Evolutionary conservation across 2,888 invertebrate species (phyloP).

Genomic region (Acanthosepion esculentum): DNA sequence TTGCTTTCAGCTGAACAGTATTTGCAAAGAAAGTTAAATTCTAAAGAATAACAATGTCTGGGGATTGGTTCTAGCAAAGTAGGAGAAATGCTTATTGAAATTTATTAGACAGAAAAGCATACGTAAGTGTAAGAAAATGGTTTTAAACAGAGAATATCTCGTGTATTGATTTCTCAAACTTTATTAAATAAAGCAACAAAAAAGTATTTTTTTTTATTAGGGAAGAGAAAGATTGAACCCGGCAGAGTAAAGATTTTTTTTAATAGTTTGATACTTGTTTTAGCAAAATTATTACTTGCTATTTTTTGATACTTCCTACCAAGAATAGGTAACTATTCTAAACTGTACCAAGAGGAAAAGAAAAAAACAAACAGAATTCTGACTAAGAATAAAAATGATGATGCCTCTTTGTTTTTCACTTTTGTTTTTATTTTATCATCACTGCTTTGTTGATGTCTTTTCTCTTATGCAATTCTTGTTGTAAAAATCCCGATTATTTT

Average conservation of each 20-base stretch:
- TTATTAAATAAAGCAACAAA: neutral
- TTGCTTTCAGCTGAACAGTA: neutral
- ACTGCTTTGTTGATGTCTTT: too few species aligned
- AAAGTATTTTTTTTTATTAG: neutral
- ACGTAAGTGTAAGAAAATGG: neutral
- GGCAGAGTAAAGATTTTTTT: neutral
- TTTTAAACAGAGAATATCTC: neutral
- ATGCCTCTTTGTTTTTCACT: too few species aligned
- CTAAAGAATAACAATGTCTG: neutral
- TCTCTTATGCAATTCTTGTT: too few species aligned
- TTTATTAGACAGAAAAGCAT: neutral
- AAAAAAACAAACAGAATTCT: too few species aligned
- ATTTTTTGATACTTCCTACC: neutral
- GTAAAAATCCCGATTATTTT: too few species aligned
- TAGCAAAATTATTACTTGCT: neutral
- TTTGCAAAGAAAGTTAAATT: neutral
- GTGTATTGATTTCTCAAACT: neutral
- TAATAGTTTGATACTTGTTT: neutral
- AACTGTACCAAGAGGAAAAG: too few species aligned
- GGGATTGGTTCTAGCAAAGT: neutral
- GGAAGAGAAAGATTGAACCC: neutral
- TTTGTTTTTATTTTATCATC: too few species aligned
- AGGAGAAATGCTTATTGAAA: neutral
- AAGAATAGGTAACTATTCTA: neutral
- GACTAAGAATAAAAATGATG: too few species aligned